These are phyloP conservation scores for Noctua pronuba DNA, from an alignment of 2,888 invertebrate species.

Conservation along the genomic window DNA sequence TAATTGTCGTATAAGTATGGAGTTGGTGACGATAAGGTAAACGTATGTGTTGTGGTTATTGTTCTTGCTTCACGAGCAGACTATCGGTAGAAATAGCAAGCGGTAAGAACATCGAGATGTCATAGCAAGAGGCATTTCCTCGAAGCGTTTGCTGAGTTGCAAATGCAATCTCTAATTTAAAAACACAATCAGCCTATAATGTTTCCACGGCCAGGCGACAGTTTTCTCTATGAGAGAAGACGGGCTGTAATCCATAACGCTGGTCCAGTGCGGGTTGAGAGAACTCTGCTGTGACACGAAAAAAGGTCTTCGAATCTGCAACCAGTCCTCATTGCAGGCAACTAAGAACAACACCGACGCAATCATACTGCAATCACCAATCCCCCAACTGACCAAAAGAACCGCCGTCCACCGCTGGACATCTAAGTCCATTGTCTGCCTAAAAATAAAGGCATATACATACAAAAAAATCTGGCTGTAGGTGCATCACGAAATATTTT, in stretches of 20 bases:
- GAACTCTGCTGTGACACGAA: neutral
- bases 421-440: constrained; percentile 59
- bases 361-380: constrained; percentile 45
- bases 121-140: neutral
- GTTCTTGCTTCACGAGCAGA: neutral
- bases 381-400: constrained; percentile 42
- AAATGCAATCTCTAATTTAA: no score
- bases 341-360: constrained; percentile 19
- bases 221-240: neutral
- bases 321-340: constrained; percentile 15
- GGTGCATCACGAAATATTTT: constrained; percentile 70
- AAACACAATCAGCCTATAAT: neutral
- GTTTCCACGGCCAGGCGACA: neutral
- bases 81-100: neutral
- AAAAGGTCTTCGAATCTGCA: neutral
- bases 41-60: neutral
- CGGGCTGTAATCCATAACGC: neutral
- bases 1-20: constrained; percentile 19
- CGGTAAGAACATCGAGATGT: neutral
- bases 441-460: constrained; percentile 59
- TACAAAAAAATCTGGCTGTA: constrained; percentile 53
- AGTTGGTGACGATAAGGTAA: constrained; percentile 5
- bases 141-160: neutral
- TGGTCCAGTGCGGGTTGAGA: neutral
- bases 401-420: constrained; percentile 54